These are phyloP conservation scores for Argynnis bischoffii DNA, from an alignment of 2,888 invertebrate species.

Conservation along the genomic window DNA sequence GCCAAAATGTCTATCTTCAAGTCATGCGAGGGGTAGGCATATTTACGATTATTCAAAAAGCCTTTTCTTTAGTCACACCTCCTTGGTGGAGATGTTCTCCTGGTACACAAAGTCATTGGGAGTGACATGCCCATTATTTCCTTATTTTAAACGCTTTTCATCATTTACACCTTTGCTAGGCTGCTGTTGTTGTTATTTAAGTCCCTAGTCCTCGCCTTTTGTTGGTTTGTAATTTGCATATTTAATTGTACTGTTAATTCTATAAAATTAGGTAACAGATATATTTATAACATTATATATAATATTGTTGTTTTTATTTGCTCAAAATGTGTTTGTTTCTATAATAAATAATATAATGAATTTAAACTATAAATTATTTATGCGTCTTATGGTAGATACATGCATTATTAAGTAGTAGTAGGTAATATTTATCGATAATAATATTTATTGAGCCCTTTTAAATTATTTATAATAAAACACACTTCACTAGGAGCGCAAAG, in stretches of 20 bases:
- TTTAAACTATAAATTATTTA: no score
- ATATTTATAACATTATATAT: no score
- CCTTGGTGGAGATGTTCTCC: slow-evolving; percentile 59
- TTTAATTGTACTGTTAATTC: slow-evolving; percentile 19
- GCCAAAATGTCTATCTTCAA: not conserved
- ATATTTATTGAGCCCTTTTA: slow-evolving; percentile 68
- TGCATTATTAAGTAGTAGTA: not conserved
- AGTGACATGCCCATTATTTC: slow-evolving; percentile 83
- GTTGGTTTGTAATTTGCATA: slow-evolving; percentile 1
- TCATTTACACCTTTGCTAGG: slow-evolving; percentile 70
- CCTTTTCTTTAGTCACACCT: slow-evolving; percentile 39
- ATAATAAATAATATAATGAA: no score
- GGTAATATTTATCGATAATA: slow-evolving; percentile 21
- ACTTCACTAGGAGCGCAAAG: slow-evolving; percentile 73
- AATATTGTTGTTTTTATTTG: no score
- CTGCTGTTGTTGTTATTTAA: slow-evolving; percentile 29
- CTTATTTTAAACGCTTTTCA: slow-evolving; percentile 69
- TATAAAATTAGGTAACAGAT: not conserved
- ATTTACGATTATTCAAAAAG: slow-evolving; percentile 21
- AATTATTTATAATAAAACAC: slow-evolving; percentile 84
- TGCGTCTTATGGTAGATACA: no score
- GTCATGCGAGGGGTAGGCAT: not conserved
- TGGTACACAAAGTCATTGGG: slow-evolving; percentile 82
- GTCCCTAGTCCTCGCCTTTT: not conserved
- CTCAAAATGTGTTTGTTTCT: no score